Conservation (phyloP, 2,797 vertebrate genomes). For the Carduelis carduelis region DNA sequence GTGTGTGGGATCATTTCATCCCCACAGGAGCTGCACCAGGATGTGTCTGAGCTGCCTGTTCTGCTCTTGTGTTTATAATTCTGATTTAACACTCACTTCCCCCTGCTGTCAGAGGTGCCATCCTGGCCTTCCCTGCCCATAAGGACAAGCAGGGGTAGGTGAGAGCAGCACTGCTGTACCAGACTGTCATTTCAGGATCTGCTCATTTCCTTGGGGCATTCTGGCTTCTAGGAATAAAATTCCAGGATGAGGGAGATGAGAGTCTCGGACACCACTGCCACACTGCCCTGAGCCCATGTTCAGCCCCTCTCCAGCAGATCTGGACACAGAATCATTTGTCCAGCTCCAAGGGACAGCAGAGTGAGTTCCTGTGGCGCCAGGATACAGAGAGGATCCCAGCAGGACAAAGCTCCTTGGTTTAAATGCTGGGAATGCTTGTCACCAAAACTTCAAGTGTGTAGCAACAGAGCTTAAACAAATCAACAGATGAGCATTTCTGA, state of each 20-base stretch:
- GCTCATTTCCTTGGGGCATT: not conserved
- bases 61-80: not conserved
- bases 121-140: not conserved
- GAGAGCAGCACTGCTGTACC: not conserved
- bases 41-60: not conserved
- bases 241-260: not conserved
- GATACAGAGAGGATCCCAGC: not conserved
- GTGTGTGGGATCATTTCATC: not conserved
- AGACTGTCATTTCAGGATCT: not conserved
- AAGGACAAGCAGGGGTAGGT: not conserved
- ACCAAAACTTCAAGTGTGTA: not conserved
- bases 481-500: conserved; percentile 30
- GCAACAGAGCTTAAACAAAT: conserved; percentile 56
- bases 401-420: conserved; percentile 35
- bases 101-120: not conserved
- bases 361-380: conserved; percentile 23
- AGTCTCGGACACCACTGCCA: rapidly evolving
- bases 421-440: conserved; percentile 40
- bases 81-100: not conserved
- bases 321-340: not conserved
- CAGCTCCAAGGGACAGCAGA: not conserved
- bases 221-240: not conserved
- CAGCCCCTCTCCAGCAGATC: not conserved
- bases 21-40: not conserved
- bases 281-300: not conserved